Evolutionary conservation across 2,888 invertebrate species (phyloP), one percentile per base, ranked within the genome.

Genomic region (Tricholauxania praeusta): DNA sequence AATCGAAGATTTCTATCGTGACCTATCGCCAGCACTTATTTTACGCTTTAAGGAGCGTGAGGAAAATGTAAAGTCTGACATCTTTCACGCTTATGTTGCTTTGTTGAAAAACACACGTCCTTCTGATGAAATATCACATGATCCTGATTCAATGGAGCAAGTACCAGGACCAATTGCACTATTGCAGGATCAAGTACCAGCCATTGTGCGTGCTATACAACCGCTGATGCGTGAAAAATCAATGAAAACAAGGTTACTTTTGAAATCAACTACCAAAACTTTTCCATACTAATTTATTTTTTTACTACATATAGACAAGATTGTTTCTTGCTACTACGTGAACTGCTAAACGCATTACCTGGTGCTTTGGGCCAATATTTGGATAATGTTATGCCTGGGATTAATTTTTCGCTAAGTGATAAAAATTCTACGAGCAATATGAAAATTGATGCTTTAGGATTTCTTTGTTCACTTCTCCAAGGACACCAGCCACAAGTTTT

Each of bases 41-140:
- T 90, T 92, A 1, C 91, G 99, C 84, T 98, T 98, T 84, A 98
- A 97, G 91, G 98, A 99, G 87, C 92, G 99, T 51, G 99, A 99
- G 88, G 99, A 99, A 88, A 99, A 98, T 87, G 99, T 99, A 0
- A 98, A 99, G 84, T 96, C 97, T 39, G 99, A 99, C 85, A 97
- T 99, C 76, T 95, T 99, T 85, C 96, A 97, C 83, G 98, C 98
- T 0, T 99, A 98, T 85, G 94, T 98, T 72, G 96, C 98, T 0
- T 88, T 99, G 53, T 87, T 99, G 77, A 91, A 94, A 76, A 98
- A 98, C 84, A 98, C 99, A 0, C 91, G 93, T 70, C 93, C 96
- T 1, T 89, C 92, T 1, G 89, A 90, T 48, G 89, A 90, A 17
- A 89, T 89, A 17, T 87, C 92, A 0, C 89, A 91, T 73, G 91